Evolutionary conservation across 2,888 invertebrate species (phyloP), one percentile per base, ranked within the genome.

Genomic region (Pyrochroa serraticornis): DNA sequence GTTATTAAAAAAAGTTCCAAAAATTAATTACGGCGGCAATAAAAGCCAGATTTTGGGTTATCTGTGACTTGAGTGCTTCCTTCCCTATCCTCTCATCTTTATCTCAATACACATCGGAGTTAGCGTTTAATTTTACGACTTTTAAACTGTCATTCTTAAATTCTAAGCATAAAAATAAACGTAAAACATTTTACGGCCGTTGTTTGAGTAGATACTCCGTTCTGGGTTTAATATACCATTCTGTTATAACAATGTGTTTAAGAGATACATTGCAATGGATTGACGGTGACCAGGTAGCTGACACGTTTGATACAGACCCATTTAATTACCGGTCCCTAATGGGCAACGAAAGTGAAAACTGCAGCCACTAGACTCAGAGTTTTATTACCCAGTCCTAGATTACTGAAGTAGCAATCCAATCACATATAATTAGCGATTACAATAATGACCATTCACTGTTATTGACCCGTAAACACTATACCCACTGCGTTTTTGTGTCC

Each of bases 141-240:
- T 69, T 67, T 68, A 69, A 68, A 70, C 68, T 68, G 69, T 70
- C 65, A 69, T 69, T 69, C 68, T 68, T 63, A 65, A 70, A 69
- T 67, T 68, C 61, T 57, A 60, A 62, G 58, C 69, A 69, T 69
- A 70, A 70, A 70, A 70, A 68, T 67, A 66, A 67, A 66, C 69
- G 66, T 69, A 68, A 70, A 69, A 65, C 61, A 61, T 68, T 69
- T 70, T 69, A 69, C 63, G 65, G 44, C 43, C 58, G 61, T 66
- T 63, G 68, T 66, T 68, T 65, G 64, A 69, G 60, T 64, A 22
- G 22, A 22, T 22, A 61, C 56, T 55, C 61, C 60, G 60, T 65
- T 64, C 57, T 56, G 57, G 60, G 58, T 66, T 66, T 62, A 62
- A 65, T 68, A 64, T 60, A 62, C 63, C 61, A 63, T 59, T 64